Conservation (phyloP, 1,140 invertebrate species). For the Archivesica marissinica region DNA sequence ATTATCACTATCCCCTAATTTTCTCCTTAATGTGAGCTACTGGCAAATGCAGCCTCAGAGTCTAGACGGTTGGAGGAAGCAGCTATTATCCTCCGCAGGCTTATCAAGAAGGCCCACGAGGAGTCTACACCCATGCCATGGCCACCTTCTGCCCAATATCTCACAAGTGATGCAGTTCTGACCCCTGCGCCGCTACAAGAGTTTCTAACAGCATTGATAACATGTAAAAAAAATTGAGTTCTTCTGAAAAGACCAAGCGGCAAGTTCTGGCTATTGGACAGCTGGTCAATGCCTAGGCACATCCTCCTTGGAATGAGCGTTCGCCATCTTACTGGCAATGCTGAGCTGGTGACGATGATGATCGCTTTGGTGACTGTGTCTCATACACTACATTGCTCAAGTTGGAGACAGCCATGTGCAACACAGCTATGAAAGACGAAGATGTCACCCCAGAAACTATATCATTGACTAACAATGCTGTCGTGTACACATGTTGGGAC, state of each 20-base stretch:
- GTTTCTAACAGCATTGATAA: neutral
- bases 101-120: neutral
- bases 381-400: constrained; percentile 29
- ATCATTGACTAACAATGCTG: constrained; percentile 39
- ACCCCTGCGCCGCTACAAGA: neutral
- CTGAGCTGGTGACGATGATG: constrained; percentile 41
- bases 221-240: neutral
- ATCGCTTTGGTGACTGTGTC: constrained; percentile 38
- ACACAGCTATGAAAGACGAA: neutral
- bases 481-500: constrained; percentile 53
- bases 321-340: constrained; percentile 57
- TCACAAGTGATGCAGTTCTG: neutral
- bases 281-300: constrained; percentile 50
- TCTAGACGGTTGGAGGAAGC: neutral
- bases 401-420: constrained; percentile 40
- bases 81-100: constrained; percentile 3
- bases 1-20: no score
- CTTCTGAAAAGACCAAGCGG: constrained; percentile 29
- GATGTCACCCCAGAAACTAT: constrained; percentile 19
- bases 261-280: constrained; percentile 42
- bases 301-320: constrained; percentile 45
- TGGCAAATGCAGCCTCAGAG: constrained; percentile 10
- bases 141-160: neutral
- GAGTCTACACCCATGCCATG: constrained; percentile 11
- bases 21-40: no score